These are phyloP conservation scores for Uropetala carovei DNA, from an alignment of 2,888 invertebrate species.

Conservation along the genomic window DNA sequence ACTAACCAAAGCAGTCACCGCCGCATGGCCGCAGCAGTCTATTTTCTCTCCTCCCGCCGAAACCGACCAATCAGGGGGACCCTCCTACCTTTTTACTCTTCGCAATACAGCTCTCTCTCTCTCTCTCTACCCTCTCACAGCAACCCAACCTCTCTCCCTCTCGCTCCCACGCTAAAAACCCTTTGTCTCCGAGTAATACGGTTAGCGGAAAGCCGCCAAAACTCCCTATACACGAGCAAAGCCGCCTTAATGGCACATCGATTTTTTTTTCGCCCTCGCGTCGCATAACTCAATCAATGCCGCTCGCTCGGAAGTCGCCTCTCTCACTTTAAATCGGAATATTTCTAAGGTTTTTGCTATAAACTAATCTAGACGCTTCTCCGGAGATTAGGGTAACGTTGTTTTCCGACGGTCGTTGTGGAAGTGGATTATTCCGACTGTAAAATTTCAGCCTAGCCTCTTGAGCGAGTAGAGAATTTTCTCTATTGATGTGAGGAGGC, in stretches of 20 bases:
- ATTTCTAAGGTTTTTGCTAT: too few species aligned
- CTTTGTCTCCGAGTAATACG: constrained; percentile 1
- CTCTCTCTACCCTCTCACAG: too few species aligned
- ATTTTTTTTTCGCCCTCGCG: background rate
- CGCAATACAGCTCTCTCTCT: background rate
- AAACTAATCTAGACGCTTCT: too few species aligned
- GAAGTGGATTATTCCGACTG: too few species aligned
- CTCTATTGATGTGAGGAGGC: too few species aligned
- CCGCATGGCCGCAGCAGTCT: background rate
- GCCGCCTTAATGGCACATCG: constrained; percentile 1
- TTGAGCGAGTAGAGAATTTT: too few species aligned
- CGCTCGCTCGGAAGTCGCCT: background rate
- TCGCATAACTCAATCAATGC: constrained; percentile 5
- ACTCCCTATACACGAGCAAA: background rate
- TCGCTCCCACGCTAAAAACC: background rate
- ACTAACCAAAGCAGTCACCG: background rate
- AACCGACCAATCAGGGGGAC: constrained; percentile 18
- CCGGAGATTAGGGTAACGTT: too few species aligned
- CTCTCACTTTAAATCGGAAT: background rate
- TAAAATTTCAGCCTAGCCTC: too few species aligned
- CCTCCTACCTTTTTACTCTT: background rate
- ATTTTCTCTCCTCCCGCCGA: background rate
- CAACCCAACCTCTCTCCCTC: background rate
- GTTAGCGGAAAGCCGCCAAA: background rate
- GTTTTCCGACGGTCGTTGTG: too few species aligned